Evolutionary conservation across 1,140 invertebrate species (phyloP).

Genomic region (Eriocheir sinensis): DNA sequence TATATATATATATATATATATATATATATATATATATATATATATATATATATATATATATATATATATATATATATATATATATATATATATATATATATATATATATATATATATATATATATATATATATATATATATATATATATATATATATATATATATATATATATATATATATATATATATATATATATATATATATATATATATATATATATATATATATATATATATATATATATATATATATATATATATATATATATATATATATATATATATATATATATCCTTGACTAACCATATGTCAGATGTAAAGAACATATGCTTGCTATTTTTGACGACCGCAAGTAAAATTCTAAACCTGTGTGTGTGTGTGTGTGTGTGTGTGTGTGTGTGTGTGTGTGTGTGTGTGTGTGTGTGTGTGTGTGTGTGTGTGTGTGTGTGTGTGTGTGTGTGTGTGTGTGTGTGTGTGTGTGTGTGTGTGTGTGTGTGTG

Average conservation of each 20-base stretch:
- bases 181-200: constrained; percentile 50
- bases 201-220: constrained; percentile 47
- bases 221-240: constrained; percentile 29
- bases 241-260: constrained; percentile 42
- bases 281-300: background rate
- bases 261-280: too few species aligned
- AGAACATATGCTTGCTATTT: too few species aligned
- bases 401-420: too few species aligned
- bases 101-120: constrained; percentile 32
- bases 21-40: constrained; percentile 35
- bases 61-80: background rate
- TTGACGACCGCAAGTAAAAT: too few species aligned
- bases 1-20: background rate
- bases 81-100: constrained; percentile 14
- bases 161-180: constrained; percentile 37
- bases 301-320: too few species aligned
- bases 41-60: constrained; percentile 1
- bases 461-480: too few species aligned
- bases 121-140: constrained; percentile 46
- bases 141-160: constrained; percentile 52
- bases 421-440: too few species aligned
- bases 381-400: too few species aligned
- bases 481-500: too few species aligned
- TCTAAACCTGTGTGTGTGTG: too few species aligned
- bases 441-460: too few species aligned